phyloP scores from a whole-genome alignment of 2,113 vertebrate genomes.

The Patagioenas fasciata region DNA sequence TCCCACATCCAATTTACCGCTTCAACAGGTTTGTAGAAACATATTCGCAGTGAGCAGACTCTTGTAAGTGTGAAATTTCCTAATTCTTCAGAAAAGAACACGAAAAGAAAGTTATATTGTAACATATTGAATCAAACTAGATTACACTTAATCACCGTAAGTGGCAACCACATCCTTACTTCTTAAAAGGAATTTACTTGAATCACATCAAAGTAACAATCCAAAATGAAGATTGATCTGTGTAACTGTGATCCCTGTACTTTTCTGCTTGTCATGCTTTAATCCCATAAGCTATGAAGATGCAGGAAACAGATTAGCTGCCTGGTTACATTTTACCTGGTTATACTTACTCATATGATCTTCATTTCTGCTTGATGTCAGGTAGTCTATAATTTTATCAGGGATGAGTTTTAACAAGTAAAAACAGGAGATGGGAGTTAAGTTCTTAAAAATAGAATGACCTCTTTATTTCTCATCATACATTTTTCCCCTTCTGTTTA shows the following conservation, averaged over 20 bases:
- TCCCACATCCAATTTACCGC: neutral
- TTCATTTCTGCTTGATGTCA: slow-evolving; percentile 1
- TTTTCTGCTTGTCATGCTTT: slow-evolving; percentile 22
- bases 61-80: neutral
- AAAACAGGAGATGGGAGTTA: neutral
- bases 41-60: neutral
- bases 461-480: slow-evolving; percentile 5
- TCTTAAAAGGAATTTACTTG: slow-evolving; percentile 48
- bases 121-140: slow-evolving; percentile 19
- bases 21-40: neutral
- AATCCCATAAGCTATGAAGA: slow-evolving; percentile 22
- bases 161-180: slow-evolving; percentile 10
- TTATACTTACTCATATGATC: neutral
- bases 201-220: slow-evolving; percentile 41
- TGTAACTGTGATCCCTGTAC: neutral
- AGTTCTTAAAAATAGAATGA: slow-evolving; percentile 20
- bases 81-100: neutral
- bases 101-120: slow-evolving; percentile 14
- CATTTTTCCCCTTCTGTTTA: neutral
- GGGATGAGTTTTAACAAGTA: neutral
- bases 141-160: slow-evolving; percentile 42
- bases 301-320: slow-evolving; percentile 10
- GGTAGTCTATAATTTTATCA: neutral
- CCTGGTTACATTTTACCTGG: slow-evolving; percentile 1
- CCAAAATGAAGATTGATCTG: slow-evolving; percentile 52